A percentile compares a stretch with the other conserved stretches of the same genome.
Conservation (phyloP, 2,113 vertebrate species). For the Zosterops japonicus region DNA sequence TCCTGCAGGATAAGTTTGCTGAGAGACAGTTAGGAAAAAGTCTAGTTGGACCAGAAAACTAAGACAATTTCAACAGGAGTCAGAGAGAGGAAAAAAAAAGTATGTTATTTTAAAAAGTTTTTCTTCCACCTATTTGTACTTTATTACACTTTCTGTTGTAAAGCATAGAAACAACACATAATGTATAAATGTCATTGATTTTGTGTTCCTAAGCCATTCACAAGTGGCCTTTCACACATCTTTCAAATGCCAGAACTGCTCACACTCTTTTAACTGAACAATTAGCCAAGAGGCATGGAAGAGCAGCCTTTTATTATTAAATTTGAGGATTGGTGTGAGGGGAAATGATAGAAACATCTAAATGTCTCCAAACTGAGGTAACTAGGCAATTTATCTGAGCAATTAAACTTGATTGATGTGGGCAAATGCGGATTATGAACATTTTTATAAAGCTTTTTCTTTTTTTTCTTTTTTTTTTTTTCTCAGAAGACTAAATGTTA, state of each 20-base stretch:
- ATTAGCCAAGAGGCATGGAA: conserved; percentile 66
- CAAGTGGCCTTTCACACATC: conserved; percentile 48
- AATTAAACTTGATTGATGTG: conserved; percentile 58
- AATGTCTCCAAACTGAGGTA: conserved; percentile 42
- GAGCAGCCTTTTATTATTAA: conserved; percentile 41
- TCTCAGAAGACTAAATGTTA: background rate
- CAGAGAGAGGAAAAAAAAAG: background rate
- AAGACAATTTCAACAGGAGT: background rate
- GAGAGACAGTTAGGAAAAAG: background rate
- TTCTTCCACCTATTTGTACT: background rate
- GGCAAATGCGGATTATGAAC: conserved; percentile 22
- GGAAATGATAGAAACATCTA: conserved; percentile 29
- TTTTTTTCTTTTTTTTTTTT: background rate
- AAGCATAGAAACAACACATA: conserved; percentile 14
- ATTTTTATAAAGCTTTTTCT: background rate
- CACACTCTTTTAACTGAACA: conserved; percentile 61
- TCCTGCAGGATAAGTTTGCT: background rate
- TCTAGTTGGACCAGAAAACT: background rate
- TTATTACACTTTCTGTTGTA: background rate
- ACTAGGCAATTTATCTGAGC: conserved; percentile 65
- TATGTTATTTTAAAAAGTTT: background rate
- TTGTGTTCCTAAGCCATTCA: conserved; percentile 10
- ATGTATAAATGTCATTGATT: conserved; percentile 64
- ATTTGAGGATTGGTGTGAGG: conserved; percentile 34
- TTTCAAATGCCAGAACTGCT: conserved; percentile 62